Evolutionary conservation across 2,113 vertebrate species (phyloP), one percentile per base, ranked within the genome.

Genomic region (Serilophus lunatus): DNA sequence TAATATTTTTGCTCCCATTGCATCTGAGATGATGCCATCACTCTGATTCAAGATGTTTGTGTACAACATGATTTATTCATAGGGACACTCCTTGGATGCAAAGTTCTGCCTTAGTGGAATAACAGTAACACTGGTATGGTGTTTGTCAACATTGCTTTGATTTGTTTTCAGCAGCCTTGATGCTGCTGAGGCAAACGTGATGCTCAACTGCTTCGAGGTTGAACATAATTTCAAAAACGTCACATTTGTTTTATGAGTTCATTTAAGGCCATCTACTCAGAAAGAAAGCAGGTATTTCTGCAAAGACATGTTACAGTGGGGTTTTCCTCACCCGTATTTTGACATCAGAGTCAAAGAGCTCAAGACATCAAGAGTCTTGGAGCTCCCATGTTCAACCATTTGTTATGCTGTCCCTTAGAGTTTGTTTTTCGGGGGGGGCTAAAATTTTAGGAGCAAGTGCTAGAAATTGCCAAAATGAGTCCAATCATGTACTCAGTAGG

Each of bases 101-200:
- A 61, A 83, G 13, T 16, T 51, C 49, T 53, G 25, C 17, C 44
- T 77, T 66, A 7, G 16, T 50, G 33, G 33, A 84, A 44, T 50
- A 64, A 31, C 61, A 64, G 99, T 99, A 98, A 82, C 31, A 15
- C 25, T 36, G 8, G 17, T 40, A 16, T 47, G 50, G 35, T 47
- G 14, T 69, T 56, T 79, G 42, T 79, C 49, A 53, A 18, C 45
- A 22, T 20, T 42, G 15, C 44, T 80, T 44, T 70, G 15, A 13
- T 82, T 68, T 87, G 42, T 40, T 53, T 24, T 49, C 36, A 70
- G 20, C 38, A 15, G 26, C 44, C 35, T 84, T 78, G 13, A 68
- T 93, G 66, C 75, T 88, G 26, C 75, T 59, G 11, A 51, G 35
- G 36, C 33, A 61, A 47, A 72, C 72, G 35, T 38, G 60, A 23